These are phyloP conservation scores for Cyclopterus lumpus DNA, from an alignment of 2,797 vertebrate species.

Conservation along the genomic window DNA sequence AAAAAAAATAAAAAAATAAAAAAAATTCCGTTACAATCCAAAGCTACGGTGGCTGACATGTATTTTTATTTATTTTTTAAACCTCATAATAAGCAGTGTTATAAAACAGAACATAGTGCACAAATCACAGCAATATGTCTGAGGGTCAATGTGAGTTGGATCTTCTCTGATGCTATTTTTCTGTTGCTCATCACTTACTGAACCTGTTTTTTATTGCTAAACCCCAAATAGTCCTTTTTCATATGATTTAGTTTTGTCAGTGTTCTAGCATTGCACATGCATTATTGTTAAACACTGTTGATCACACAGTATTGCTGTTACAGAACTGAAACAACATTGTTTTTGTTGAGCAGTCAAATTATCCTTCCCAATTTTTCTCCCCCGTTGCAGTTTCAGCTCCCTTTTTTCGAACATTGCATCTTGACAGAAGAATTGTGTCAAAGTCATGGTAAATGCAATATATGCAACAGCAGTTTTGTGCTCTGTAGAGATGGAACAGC, in stretches of 20 bases:
- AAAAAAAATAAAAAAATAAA: too few species aligned
- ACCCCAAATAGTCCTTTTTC: not conserved
- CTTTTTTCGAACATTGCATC: not conserved
- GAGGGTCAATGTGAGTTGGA: not conserved
- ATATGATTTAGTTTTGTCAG: not conserved
- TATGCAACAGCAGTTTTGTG: constrained; percentile 4
- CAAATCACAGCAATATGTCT: not conserved
- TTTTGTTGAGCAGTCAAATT: not conserved
- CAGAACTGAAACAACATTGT: not conserved
- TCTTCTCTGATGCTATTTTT: not conserved
- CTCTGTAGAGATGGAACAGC: not conserved
- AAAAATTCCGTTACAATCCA: constrained; percentile 1
- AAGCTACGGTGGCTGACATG: not conserved
- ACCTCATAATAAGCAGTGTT: not conserved
- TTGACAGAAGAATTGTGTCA: not conserved
- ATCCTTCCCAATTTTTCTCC: not conserved
- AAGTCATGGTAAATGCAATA: not conserved
- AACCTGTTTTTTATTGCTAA: not conserved
- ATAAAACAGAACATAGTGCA: not conserved
- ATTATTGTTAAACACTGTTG: not conserved
- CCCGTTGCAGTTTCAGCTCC: not conserved
- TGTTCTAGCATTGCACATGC: not conserved
- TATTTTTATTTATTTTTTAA: not conserved
- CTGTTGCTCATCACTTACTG: not conserved
- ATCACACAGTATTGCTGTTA: not conserved